Conservation (phyloP, 2,888 invertebrate species). For the Crepidodera aurea region DNA sequence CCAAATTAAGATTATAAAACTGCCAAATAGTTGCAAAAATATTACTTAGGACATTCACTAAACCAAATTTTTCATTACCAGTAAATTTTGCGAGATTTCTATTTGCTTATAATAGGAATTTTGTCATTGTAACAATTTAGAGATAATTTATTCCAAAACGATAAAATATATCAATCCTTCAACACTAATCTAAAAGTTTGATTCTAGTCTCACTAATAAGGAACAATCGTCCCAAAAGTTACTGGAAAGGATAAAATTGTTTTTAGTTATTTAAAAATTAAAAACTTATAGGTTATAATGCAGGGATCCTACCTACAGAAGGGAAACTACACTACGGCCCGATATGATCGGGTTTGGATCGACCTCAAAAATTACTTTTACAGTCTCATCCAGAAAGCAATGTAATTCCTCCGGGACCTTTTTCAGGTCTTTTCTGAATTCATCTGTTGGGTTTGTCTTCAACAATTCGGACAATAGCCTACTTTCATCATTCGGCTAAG, state of each 20-base stretch:
- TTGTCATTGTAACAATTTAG: conserved; percentile 37
- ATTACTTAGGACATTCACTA: conserved; percentile 30
- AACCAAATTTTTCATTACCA: conserved; percentile 19
- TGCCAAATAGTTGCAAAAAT: conserved; percentile 40
- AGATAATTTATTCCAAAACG: conserved; percentile 36
- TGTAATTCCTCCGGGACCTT: conserved; percentile 61
- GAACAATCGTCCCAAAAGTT: conserved; percentile 25
- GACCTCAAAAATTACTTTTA: conserved; percentile 64
- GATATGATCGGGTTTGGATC: conserved; percentile 53
- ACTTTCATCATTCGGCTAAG: conserved; percentile 43
- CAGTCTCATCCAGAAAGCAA: conserved; percentile 64
- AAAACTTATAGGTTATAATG: conserved; percentile 49
- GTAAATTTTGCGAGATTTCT: conserved; percentile 21
- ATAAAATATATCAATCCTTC: conserved; percentile 41
- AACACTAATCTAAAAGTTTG: conserved; percentile 43
- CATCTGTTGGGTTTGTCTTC: conserved; percentile 61
- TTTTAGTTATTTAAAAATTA: conserved; percentile 33
- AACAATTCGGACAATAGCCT: conserved; percentile 57
- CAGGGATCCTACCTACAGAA: conserved; percentile 60
- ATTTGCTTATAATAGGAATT: conserved; percentile 28
- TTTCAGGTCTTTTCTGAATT: conserved; percentile 61
- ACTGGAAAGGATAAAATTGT: conserved; percentile 25
- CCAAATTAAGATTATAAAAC: conserved; percentile 11
- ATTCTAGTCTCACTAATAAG: conserved; percentile 42
- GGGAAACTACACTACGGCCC: conserved; percentile 59